A percentile compares a stretch with the other conserved stretches of the same genome.
Evolutionary conservation across 2,797 vertebrate genomes (phyloP).

Genomic region (Sphenodon punctatus): DNA sequence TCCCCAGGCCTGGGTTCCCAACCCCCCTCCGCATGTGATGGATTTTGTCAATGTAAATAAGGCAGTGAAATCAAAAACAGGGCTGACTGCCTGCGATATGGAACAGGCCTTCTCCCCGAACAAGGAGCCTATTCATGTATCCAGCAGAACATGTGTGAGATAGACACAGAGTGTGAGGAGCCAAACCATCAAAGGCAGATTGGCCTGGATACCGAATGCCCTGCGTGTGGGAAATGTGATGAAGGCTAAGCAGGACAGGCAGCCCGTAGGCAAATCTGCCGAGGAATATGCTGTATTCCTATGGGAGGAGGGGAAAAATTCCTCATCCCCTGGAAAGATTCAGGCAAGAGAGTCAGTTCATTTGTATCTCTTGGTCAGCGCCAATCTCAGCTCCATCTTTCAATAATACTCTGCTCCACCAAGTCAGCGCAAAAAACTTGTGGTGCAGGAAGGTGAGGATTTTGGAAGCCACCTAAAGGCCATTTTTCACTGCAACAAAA

Average conservation of each 20-base stretch:
- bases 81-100: background rate
- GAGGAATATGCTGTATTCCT: background rate
- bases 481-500: background rate
- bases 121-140: background rate
- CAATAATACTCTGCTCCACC: background rate
- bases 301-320: background rate
- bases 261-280: background rate
- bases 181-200: too few species aligned
- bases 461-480: background rate
- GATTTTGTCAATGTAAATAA: background rate
- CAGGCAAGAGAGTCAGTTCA: background rate
- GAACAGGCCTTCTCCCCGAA: background rate
- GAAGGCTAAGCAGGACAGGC: background rate
- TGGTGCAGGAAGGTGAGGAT: background rate
- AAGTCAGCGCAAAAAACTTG: background rate
- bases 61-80: background rate
- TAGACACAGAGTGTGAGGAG: background rate
- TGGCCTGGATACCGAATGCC: background rate
- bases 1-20: background rate
- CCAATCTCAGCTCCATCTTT: background rate
- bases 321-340: background rate
- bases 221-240: background rate
- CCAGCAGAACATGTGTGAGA: background rate
- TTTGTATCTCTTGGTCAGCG: background rate
- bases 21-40: background rate